Evolutionary conservation across 2,888 invertebrate species (phyloP).

Genomic region (Temnothorax rugatulus): DNA sequence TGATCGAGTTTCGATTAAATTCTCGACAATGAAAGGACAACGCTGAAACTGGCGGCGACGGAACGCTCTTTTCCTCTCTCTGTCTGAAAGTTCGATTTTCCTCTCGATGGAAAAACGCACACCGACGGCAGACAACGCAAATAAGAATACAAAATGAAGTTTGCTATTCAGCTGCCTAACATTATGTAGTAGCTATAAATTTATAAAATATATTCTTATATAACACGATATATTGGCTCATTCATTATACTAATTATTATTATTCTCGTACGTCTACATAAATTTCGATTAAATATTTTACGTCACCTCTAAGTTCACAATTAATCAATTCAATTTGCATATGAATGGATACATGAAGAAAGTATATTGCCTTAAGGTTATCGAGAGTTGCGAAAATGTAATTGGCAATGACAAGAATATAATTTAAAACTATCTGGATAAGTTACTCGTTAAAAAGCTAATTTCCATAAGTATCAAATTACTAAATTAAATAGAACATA

Average conservation of each 20-base stretch:
- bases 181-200: not conserved
- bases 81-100: conserved; percentile 25
- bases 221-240: not conserved
- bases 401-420: not conserved
- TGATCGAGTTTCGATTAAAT: conserved; percentile 46
- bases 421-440: not conserved
- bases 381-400: not conserved
- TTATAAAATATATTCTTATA: not conserved
- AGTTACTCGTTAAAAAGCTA: not conserved
- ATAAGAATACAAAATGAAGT: conserved; percentile 18
- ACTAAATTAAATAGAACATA: conserved; percentile 10
- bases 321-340: not conserved
- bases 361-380: not conserved
- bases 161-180: conserved; percentile 10
- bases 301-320: not conserved
- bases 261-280: not conserved
- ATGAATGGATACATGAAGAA: not conserved
- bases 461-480: not conserved
- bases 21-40: conserved; percentile 43
- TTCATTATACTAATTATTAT: conserved; percentile 11
- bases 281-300: conserved; percentile 11
- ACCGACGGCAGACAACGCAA: conserved; percentile 13
- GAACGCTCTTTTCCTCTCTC: not conserved
- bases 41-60: not conserved
- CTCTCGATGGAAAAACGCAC: not conserved